phyloP scores from a whole-genome alignment of 2,113 vertebrate genomes.

The Lophochroa leadbeateri region DNA sequence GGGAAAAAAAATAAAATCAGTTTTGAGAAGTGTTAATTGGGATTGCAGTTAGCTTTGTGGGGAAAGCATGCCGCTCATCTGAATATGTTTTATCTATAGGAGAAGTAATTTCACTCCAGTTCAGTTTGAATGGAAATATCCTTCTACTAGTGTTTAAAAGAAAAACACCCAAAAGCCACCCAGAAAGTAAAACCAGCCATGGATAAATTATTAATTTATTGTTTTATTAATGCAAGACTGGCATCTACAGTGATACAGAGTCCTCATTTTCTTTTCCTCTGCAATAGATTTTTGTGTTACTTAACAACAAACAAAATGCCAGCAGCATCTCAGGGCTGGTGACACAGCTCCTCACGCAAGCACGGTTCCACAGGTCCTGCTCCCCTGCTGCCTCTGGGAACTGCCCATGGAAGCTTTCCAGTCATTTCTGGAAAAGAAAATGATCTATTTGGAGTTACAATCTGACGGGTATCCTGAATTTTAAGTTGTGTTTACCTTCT shows the following conservation, averaged over 20 bases:
- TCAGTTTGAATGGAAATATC: slow-evolving; percentile 49
- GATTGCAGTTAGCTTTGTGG: slow-evolving; percentile 65
- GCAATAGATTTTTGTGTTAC: slow-evolving; percentile 15
- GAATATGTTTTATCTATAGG: slow-evolving; percentile 49
- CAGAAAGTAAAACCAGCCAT: slow-evolving; percentile 52
- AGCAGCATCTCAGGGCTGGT: not conserved
- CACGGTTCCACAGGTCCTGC: not conserved
- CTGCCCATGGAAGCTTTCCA: not conserved
- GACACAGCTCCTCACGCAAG: not conserved
- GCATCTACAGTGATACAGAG: slow-evolving; percentile 45
- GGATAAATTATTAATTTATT: slow-evolving; percentile 76
- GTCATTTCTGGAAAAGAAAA: not conserved
- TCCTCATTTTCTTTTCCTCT: slow-evolving; percentile 32
- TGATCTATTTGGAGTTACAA: not conserved
- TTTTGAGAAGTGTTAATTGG: slow-evolving; percentile 85
- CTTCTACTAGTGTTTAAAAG: not conserved
- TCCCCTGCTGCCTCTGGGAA: not conserved
- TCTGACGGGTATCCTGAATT: slow-evolving; percentile 4
- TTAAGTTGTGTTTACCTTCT: slow-evolving; percentile 42
- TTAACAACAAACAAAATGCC: slow-evolving; percentile 27
- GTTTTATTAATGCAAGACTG: slow-evolving; percentile 73
- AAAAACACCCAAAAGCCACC: not conserved
- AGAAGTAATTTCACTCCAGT: slow-evolving; percentile 50
- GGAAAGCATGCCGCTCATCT: slow-evolving; percentile 46
- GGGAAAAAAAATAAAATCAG: slow-evolving; percentile 78